Evolutionary conservation across 2,888 invertebrate species (phyloP).

Genomic region (Druceiella hillmani): DNA sequence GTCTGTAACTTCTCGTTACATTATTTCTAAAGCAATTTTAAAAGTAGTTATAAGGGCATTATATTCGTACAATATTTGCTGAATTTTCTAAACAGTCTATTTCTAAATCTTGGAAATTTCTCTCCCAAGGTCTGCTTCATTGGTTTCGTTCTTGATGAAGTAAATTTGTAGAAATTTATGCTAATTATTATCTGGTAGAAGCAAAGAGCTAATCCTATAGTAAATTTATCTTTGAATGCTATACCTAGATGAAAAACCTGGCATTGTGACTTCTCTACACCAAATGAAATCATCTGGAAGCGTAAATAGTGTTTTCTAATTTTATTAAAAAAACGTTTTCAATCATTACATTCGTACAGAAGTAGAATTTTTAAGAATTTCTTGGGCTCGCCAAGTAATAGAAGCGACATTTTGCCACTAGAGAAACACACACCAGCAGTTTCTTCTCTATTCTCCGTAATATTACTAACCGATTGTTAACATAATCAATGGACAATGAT

Average conservation of each 20-base stretch:
- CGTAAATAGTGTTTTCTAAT: slow-evolving; percentile 19
- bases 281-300: slow-evolving; percentile 26
- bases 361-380: too few relatives aligned
- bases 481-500: too few relatives aligned
- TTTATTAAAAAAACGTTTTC: too few relatives aligned
- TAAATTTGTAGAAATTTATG: slow-evolving; percentile 28
- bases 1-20: slow-evolving; percentile 23
- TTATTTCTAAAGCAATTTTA: slow-evolving; percentile 26
- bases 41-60: slow-evolving; percentile 26
- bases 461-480: too few relatives aligned
- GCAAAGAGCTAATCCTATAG: slow-evolving; percentile 25
- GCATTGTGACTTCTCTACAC: too few relatives aligned
- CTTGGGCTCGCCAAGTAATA: too few relatives aligned
- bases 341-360: too few relatives aligned
- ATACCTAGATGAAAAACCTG: too few relatives aligned
- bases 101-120: slow-evolving; percentile 24
- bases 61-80: slow-evolving; percentile 25
- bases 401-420: too few relatives aligned
- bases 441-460: too few relatives aligned
- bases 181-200: slow-evolving; percentile 18
- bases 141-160: slow-evolving; percentile 26
- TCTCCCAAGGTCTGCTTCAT: too few relatives aligned
- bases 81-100: slow-evolving; percentile 25
- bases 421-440: too few relatives aligned
- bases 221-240: slow-evolving; percentile 28